phyloP scores from a whole-genome alignment of 2,888 invertebrate genomes.

The Anorthoa munda region DNA sequence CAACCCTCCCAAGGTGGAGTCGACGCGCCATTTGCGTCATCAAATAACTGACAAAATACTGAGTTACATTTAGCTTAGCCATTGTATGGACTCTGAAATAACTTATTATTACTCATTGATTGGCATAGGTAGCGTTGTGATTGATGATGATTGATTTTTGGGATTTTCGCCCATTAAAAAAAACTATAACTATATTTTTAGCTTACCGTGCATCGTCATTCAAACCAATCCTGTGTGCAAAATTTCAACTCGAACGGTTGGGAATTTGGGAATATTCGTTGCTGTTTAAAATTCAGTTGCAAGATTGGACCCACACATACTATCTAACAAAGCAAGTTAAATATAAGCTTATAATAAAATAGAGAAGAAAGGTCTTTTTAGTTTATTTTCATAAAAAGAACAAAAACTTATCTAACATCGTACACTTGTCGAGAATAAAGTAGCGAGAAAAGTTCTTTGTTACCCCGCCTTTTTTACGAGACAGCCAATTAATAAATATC shows the following conservation, averaged over 20 bases:
- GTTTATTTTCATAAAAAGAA: conserved; percentile 20
- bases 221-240: no score
- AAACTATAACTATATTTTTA: no score
- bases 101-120: no score
- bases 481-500: conserved; percentile 51
- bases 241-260: no score
- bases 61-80: conserved; percentile 28
- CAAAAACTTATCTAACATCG: background rate
- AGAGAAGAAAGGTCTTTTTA: conserved; percentile 12
- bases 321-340: no score
- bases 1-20: conserved; percentile 64
- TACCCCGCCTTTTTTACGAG: conserved; percentile 40
- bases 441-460: conserved; percentile 39
- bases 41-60: conserved; percentile 36
- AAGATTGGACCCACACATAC: no score
- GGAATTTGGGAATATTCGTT: no score
- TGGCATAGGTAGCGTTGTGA: no score
- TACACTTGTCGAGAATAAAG: conserved; percentile 16
- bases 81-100: conserved; percentile 29
- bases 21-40: conserved; percentile 58
- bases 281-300: no score
- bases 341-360: background rate
- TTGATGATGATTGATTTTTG: no score
- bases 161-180: no score
- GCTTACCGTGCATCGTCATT: no score